These are phyloP conservation scores for Petrolisthes cinctipes DNA, from an alignment of 2,888 invertebrate species.

Conservation along the genomic window DNA sequence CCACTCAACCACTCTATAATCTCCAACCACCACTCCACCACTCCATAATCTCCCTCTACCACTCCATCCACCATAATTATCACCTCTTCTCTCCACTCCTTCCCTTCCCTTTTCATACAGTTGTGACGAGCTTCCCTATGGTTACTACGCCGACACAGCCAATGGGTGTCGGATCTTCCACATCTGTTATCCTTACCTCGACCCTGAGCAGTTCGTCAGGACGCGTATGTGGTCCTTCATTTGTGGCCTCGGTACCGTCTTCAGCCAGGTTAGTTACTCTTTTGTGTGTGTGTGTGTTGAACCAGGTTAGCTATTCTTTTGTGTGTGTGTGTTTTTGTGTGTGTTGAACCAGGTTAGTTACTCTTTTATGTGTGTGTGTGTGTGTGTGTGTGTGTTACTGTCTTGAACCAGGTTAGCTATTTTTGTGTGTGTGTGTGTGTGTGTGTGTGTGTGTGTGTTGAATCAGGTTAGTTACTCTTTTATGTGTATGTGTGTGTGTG, in stretches of 20 bases:
- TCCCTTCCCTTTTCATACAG: slow-evolving; percentile 13
- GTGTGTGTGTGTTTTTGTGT: neutral
- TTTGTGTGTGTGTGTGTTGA: neutral
- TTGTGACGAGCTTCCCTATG: slow-evolving; percentile 63
- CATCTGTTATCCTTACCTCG: slow-evolving; percentile 62
- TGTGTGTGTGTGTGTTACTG: neutral
- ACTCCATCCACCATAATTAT: neutral
- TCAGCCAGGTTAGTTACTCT: slow-evolving; percentile 54
- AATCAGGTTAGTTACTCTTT: neutral
- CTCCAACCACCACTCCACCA: neutral
- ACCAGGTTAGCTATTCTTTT: neutral
- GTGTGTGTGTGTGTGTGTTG: neutral
- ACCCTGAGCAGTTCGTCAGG: slow-evolving; percentile 51
- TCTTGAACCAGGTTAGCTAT: neutral
- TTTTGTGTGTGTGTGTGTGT: too few species aligned
- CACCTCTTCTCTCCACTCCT: neutral
- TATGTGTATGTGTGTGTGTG: too few species aligned
- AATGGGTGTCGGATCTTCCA: slow-evolving; percentile 64
- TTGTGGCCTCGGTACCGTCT: slow-evolving; percentile 59
- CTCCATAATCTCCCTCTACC: neutral
- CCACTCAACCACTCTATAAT: neutral
- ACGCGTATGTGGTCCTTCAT: slow-evolving; percentile 64
- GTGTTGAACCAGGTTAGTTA: neutral
- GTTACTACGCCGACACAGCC: slow-evolving; percentile 60
- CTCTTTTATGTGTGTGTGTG: too few species aligned